These are phyloP conservation scores for Himantopus leucocephalus DNA, from an alignment of 2,113 vertebrate genomes.

Conservation along the genomic window DNA sequence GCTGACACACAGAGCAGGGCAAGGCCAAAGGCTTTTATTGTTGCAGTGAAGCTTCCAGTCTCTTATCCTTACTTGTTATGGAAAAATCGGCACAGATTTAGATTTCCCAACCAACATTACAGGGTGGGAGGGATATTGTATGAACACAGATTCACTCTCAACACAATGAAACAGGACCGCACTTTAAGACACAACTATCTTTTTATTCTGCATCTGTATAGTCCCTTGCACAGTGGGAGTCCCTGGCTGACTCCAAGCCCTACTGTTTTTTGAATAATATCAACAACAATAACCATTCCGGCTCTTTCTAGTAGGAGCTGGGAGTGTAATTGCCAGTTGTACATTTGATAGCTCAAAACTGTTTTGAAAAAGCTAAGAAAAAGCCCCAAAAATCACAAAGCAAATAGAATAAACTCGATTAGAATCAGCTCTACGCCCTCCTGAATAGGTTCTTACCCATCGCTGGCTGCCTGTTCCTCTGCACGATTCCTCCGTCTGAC, in stretches of 20 bases:
- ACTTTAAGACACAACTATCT: not conserved
- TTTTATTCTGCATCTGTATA: not conserved
- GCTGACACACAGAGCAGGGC: not conserved
- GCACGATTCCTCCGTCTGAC: not conserved
- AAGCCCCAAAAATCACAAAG: not conserved
- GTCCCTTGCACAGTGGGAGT: not conserved
- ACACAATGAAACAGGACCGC: not conserved
- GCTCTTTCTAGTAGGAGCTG: not conserved
- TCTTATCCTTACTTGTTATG: not conserved
- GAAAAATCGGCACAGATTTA: not conserved
- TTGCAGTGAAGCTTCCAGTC: not conserved
- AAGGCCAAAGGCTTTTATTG: not conserved
- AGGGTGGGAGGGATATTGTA: not conserved
- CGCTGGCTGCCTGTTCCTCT: not conserved
- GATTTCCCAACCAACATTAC: not conserved
- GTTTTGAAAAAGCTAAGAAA: not conserved
- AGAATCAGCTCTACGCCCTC: not conserved
- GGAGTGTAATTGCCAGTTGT: constrained; percentile 8
- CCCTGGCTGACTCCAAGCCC: not conserved
- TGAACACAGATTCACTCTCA: not conserved
- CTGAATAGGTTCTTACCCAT: not conserved
- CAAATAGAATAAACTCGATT: not conserved
- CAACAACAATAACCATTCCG: constrained; percentile 26
- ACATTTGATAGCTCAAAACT: not conserved
- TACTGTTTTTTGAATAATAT: constrained; percentile 45